Base-by-base conservation (phyloP, 2,113 vertebrate species). In the Eurypyga helias region DNA sequence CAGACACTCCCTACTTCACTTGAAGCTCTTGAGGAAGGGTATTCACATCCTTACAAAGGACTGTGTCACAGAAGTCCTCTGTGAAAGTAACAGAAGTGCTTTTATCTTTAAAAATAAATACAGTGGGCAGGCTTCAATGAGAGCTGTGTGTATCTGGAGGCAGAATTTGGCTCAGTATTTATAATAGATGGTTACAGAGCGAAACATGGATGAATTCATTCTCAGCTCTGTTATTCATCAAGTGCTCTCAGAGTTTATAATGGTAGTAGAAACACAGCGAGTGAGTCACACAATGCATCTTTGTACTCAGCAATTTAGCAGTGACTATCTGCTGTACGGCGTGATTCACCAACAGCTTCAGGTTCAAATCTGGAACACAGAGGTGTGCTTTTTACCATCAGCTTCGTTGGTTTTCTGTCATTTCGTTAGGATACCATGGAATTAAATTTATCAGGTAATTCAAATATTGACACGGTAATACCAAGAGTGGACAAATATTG, bases 61-160 rank as follows among this genome's bases (percentile, higher is more conserved):
- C 89, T 58, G 45, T 93, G 66, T 34, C 83, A 91, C 57, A 89
- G 38, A 89, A 95, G 92, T 77, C 83, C 77, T 70, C 73, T 96
- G 79, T 87, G 87, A 71, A 95, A 93, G 89, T 36, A 95, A 97
- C 88, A 94, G 90, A 96, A 96, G 67, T 80, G 88, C 89, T 97
- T 95, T 97, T 92, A 94, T 94, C 94, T 97, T 93, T 73, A 97
- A 96, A 95, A 95, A 95, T 89, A 96, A 96, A 96, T 87, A 91
- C 46, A 93, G 83, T 81, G 92, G 90, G 94, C 78, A 93, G 78
- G 87, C 78, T 95, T 93, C 93, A 92, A 81, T 73, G 78, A 7
- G 17, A 90, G 89, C 78, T 95, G 87, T 71, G 45, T 94, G 78
- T 91, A 94, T 94, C 88, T 95, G 93, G 81, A 93, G 94, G 86